phyloP scores from a whole-genome alignment of 2,888 invertebrate species.

The Andrena bucephala region DNA sequence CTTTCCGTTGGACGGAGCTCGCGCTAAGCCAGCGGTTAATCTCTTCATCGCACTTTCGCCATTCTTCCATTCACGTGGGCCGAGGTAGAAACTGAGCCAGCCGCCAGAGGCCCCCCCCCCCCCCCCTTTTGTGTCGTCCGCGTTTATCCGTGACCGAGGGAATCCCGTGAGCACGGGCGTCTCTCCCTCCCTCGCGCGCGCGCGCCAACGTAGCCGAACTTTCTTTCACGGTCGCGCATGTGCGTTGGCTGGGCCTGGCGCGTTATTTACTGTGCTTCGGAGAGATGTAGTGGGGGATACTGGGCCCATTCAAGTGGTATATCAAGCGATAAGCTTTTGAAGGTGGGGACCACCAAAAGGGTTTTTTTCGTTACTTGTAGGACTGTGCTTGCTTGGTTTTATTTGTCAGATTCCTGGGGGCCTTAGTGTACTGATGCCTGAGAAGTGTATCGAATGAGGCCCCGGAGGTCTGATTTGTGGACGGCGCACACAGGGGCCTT shows the following conservation, averaged over 20 bases:
- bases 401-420: no score
- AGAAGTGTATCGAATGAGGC: no score
- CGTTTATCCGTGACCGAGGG: slow-evolving; percentile 66
- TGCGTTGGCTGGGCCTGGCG: neutral
- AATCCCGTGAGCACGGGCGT: slow-evolving; percentile 29
- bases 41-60: slow-evolving; percentile 79
- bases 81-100: slow-evolving; percentile 41
- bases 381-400: no score
- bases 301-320: no score
- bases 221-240: slow-evolving; percentile 50
- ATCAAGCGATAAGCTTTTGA: no score
- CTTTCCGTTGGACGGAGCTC: slow-evolving; percentile 47
- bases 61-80: slow-evolving; percentile 74
- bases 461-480: no score
- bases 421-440: no score
- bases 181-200: neutral
- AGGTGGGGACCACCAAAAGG: no score
- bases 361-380: no score
- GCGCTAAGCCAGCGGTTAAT: slow-evolving; percentile 70
- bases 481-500: no score
- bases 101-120: slow-evolving; percentile 36
- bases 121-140: slow-evolving; percentile 58
- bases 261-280: no score
- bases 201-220: slow-evolving; percentile 31
- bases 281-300: no score